Percentiles rank a stretch among this genome's conserved stretches.
Evolutionary conservation across 2,113 vertebrate species (phyloP).

Genomic region (Platysternon megacephalum): DNA sequence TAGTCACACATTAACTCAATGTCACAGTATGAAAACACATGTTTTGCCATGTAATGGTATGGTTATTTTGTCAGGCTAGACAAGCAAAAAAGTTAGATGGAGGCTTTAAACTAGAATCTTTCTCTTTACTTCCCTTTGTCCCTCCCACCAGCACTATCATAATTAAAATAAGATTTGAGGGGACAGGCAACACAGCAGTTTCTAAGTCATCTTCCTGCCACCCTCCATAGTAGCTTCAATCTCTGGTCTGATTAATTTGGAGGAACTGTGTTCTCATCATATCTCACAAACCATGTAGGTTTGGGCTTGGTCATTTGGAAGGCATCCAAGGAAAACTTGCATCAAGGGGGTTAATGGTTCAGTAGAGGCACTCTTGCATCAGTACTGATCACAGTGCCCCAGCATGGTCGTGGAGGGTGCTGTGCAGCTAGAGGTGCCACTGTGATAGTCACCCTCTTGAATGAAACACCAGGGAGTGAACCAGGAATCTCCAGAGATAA

Average conservation of each 20-base stretch:
- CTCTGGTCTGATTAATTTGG: neutral
- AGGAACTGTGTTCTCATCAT: neutral
- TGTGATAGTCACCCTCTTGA: neutral
- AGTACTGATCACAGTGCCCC: neutral
- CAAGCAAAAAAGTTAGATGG: neutral
- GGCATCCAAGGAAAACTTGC: neutral
- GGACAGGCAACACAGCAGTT: accelerated
- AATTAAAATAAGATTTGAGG: neutral
- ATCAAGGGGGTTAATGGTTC: neutral
- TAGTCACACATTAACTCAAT: accelerated
- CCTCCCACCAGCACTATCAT: neutral
- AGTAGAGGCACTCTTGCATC: neutral
- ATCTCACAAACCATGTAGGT: neutral
- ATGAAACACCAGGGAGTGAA: accelerated
- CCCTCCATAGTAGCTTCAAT: neutral
- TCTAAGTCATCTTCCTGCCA: neutral
- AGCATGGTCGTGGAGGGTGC: accelerated
- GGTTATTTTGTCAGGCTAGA: constrained; percentile 21
- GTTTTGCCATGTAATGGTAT: neutral
- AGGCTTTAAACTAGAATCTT: too few species aligned
- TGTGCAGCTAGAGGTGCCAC: neutral
- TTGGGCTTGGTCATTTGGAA: neutral
- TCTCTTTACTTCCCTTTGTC: neutral
- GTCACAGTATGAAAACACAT: neutral
- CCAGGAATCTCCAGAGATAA: neutral